Conservation (phyloP, 2,797 vertebrate genomes). For the Hydrophis major region DNA sequence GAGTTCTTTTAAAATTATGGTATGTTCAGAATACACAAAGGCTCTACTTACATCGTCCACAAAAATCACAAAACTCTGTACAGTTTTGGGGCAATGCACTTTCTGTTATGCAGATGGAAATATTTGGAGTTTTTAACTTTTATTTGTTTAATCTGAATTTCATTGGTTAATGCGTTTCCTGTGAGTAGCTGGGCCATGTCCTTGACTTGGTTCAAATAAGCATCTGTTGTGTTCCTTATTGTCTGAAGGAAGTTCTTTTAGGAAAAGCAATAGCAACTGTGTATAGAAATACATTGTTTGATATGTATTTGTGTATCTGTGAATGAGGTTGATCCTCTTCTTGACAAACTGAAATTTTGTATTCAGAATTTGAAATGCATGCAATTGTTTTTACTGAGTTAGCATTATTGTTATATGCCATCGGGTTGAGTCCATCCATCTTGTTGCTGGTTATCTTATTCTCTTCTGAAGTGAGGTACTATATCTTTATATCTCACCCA, state of each 20-base stretch:
- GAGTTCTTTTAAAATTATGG: neutral
- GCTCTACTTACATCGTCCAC: neutral
- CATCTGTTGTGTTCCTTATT: slow-evolving; percentile 32
- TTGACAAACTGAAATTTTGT: neutral
- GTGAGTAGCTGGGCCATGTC: slow-evolving; percentile 21
- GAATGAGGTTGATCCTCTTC: neutral
- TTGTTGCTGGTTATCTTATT: neutral
- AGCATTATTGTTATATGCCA: neutral
- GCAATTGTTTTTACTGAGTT: neutral
- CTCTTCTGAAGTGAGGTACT: too few species aligned
- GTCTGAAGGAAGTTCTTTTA: slow-evolving; percentile 57
- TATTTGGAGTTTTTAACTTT: slow-evolving; percentile 28
- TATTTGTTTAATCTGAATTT: slow-evolving; percentile 36
- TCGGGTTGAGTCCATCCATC: neutral
- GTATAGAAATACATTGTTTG: neutral
- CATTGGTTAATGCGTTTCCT: slow-evolving; percentile 46
- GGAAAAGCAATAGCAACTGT: slow-evolving; percentile 61
- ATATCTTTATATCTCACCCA: neutral
- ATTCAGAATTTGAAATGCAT: neutral
- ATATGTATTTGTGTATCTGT: neutral
- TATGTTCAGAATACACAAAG: neutral
- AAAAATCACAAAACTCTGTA: neutral
- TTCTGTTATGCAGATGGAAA: neutral
- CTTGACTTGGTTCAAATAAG: neutral
- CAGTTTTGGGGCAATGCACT: neutral